Base-by-base conservation (phyloP, 64 coral and sea anemone genomes). In the Montipora cactus region DNA sequence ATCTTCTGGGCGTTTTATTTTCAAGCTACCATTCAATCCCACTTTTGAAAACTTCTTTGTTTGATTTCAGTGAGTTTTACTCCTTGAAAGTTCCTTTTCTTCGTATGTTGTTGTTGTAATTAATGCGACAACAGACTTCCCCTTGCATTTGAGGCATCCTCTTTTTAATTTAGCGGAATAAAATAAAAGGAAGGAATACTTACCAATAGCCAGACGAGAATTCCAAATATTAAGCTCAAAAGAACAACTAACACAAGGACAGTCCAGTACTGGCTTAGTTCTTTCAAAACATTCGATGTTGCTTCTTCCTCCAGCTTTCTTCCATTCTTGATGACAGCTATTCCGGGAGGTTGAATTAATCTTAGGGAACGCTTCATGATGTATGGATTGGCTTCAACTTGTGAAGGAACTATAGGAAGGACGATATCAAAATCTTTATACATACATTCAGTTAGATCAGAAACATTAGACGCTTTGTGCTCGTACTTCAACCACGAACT, bases 161-260 rank as follows among this genome's bases (percentile, higher is more conserved):
- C 28, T 28, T 28, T 28, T 28, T 28, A 28, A 28, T 28, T 28
- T 28, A 28, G 28, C 28, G 28, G 28, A 28, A 28, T 28, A 28
- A 28, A 28, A 28, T 12, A 64, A 15, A 64, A 14, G 13, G 13
- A 15, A 64, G 4, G 8, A 50, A 21, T 62, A 87, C 72, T 87
- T n/a, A 87, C 84, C 84, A 87, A 44, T 13, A 37, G 18, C 84
- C 84, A 87, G 1, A 87, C 50, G 1, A 76, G 67, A 44, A 87
- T 87, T 74, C 84, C 84, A 87, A 76, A 71, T 44, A 87, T 87
- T 49, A 48, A 48, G n/a, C n/a, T 87, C 25, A 87, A 87, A 51
- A 87, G 84, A 4, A 74, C 44, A 76, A 67, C 51, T 12, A 87
- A 18, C 68, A 87, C 72, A 9, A 87, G 7, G 1, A 87, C 84